Base-by-base conservation (phyloP, 2,888 invertebrate species). In the Nematopogon swammerdamellus region DNA sequence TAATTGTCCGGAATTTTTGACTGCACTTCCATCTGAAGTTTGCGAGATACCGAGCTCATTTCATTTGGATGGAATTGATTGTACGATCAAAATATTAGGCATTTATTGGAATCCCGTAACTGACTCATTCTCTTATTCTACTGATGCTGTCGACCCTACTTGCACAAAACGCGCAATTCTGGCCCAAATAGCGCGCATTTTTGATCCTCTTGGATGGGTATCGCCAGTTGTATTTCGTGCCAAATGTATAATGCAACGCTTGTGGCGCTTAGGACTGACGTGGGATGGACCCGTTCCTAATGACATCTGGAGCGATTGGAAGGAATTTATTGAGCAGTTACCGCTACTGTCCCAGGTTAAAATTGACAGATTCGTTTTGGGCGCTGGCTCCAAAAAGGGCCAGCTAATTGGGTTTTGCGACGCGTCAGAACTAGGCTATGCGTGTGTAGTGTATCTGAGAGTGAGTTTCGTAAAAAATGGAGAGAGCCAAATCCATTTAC, bases 191-290 rank as follows among this genome's bases (percentile, higher is more conserved):
- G 43, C 48, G 14, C 43, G 44, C 18, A 43, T 44, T 2, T 48
- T 44, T 19, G 48, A 48, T 25, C 48, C 48, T 1, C 16, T 48
- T 18, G 48, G 48, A 19, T 48, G 48, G 48, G 18, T 48, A 2
- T 43, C 48, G 3, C 48, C 48, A 10, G 20, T 53, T 19, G 54
- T 36, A 3, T 36, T 36, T 14, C 36, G 8, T 3, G 36, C 36
- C n/a, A 36, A 36, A 14, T 36, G 36, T 14, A 8, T 36, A 14
- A 36, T n/a, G n/a, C 36, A 36, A 36, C 8, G 36, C 6, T 14
- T 36, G 3, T 36, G 36, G 36, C 36, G 36, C 3, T 14, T 36
- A 3, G 36, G 36, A 3, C 11, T 36, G n/a, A 8, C 36, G 3
- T 36, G 36, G 36, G 36, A 36, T 14, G 36, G 11, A 3, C 6